Evolutionary conservation across 2,888 invertebrate genomes (phyloP), one percentile per base, ranked within the genome.

Genomic region (Latheticus oryzae): DNA sequence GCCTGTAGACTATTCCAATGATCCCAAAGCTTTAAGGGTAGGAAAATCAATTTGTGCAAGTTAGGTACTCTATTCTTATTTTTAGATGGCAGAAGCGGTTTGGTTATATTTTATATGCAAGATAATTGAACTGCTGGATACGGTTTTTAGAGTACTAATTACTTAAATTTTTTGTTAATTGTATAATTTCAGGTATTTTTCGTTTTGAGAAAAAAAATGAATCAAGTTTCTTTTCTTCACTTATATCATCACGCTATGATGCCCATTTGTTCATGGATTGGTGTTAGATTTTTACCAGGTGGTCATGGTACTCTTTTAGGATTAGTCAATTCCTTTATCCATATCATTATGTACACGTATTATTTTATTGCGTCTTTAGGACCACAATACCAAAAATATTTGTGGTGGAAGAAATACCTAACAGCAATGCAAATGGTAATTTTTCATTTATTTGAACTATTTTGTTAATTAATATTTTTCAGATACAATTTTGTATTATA

Each of bases 351-450:
- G 96, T 97, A 97, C 77, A 82, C 88, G 1, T 97, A 97, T 78
- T 95, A 95, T 72, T 84, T 96, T 82, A 76, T 96, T 52, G 89
- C 97, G 0, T 95, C 95, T 0, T 81, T 95, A 74, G 92, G 96
- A 16, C 96, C 95, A 0, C 84, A 88, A 67, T 90, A 88, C 77
- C 93, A 93, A 74, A 88, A 89, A 78, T 95, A 91, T 74, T 81
- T 96, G 61, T 95, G 93, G 88, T 96, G 96, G 96, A 96, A 96
- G 79, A 90, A 88, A 66, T 90, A 96, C 78, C 89, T 97, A 67
- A 96, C 96, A 16, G 89, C 87, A 15, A 80, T 96, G 73, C 95
- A 95, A 84, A 91, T 95, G 88, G 93, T 93, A 82, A 78, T 80
- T 11, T 1, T 5, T 33, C 17, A 19, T 5, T 3, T 12, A 2